These are phyloP conservation scores for Nephrocerus scutellatus DNA, from an alignment of 2,888 invertebrate genomes.

Conservation along the genomic window DNA sequence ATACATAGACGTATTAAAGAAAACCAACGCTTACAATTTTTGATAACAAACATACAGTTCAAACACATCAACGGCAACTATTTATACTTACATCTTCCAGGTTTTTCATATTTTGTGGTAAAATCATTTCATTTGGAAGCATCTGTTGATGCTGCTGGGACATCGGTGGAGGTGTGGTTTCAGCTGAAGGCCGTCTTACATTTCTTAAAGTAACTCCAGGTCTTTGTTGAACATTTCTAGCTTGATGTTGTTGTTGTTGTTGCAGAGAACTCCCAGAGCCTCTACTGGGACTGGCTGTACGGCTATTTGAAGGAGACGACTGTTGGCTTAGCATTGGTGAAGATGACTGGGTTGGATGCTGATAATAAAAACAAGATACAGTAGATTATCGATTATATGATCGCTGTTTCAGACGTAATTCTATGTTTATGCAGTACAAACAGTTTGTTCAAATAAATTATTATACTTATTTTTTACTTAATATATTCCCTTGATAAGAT, in stretches of 20 bases:
- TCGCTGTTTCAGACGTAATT: no score
- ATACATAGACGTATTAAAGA: no score
- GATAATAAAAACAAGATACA: constrained; percentile 11
- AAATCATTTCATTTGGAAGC: constrained; percentile 31
- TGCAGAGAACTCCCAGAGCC: constrained; percentile 25
- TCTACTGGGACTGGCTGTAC: constrained; percentile 61
- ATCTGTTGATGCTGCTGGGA: constrained; percentile 25
- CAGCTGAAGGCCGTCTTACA: constrained; percentile 43
- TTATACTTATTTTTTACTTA: no score
- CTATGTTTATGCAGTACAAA: no score
- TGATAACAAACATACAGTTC: background rate
- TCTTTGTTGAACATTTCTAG: constrained; percentile 36
- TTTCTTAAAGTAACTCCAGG: constrained; percentile 34
- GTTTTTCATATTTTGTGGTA: constrained; percentile 36
- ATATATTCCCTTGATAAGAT: background rate
- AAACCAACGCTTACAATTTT: no score
- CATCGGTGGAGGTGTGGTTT: constrained; percentile 43
- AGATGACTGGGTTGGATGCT: constrained; percentile 52
- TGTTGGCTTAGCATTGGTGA: constrained; percentile 67
- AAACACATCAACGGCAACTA: background rate
- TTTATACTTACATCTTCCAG: constrained; percentile 40
- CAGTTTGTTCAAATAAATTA: no score
- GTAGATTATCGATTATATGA: no score
- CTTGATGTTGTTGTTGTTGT: constrained; percentile 32
- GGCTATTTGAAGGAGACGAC: constrained; percentile 72